Evolutionary conservation across 2,113 vertebrate species (phyloP).

Genomic region (Brienomyrus brachyistius): DNA sequence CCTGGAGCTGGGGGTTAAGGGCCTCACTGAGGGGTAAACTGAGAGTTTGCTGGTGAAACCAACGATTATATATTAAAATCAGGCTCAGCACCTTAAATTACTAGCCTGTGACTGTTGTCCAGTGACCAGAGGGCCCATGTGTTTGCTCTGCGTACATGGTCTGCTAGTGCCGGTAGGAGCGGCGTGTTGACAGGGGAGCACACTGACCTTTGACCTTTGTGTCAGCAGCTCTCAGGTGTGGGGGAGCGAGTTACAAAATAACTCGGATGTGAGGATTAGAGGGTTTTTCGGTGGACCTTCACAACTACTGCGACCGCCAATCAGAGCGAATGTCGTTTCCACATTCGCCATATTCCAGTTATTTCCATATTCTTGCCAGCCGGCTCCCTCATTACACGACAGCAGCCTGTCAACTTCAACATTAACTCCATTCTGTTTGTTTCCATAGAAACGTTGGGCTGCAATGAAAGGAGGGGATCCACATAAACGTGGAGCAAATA

Average conservation of each 20-base stretch:
- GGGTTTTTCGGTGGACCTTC: background rate
- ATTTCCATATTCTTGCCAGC: background rate
- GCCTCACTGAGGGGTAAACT: background rate
- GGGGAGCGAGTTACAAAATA: background rate
- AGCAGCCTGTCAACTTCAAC: slow-evolving; percentile 2
- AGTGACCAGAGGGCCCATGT: background rate
- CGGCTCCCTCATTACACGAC: background rate
- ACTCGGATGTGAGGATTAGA: background rate
- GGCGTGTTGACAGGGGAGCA: background rate
- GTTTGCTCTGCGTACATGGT: background rate
- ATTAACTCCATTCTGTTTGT: background rate
- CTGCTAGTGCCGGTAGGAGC: background rate
- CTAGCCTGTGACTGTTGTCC: background rate
- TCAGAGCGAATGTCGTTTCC: background rate
- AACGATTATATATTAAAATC: background rate
- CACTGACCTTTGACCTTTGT: background rate
- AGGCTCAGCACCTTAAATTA: background rate
- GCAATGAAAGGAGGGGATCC: background rate
- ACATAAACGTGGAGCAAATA: background rate
- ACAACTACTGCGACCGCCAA: background rate
- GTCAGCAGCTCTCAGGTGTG: background rate
- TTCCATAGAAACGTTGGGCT: slow-evolving; percentile 10
- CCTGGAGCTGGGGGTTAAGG: background rate
- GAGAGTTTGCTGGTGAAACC: background rate
- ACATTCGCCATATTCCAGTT: background rate